Evolutionary conservation across 2,888 invertebrate genomes (phyloP), one percentile per base, ranked within the genome.

Genomic region (Mesorhabditis spiculigera): DNA sequence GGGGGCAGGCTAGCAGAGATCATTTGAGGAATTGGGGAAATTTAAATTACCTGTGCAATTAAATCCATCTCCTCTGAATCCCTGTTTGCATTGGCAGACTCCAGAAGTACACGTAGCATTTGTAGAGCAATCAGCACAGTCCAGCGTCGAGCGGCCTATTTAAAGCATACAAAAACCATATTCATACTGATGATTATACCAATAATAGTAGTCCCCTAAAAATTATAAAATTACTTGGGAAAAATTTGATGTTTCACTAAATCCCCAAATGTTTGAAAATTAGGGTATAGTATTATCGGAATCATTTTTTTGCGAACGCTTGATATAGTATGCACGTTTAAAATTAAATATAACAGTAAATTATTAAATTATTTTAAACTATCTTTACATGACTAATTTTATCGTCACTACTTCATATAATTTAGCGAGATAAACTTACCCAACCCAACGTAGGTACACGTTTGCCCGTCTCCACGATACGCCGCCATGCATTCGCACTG

Each of bases 21-120:
- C n/a, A 50, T 50, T n/a, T 13, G n/a, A 10, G 8, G 58, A n/a
- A n/a, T 50, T 10, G 8, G n/a, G 58, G 1, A 43, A 10, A 43
- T 28, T n/a, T 5, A 16, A 45, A 58, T 0, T 16, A 82, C 82
- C 83, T 65, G 81, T 77, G 66, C 82, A 84, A 65, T 81, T 80
- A 71, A 80, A 81, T 28, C 84, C 84, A 73, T 84, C 82, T 42
- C 84, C 84, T 66, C 69, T 68, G 71, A 79, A 81, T 44, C 84
- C 84, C 45, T 79, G 70, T 58, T 79, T 78, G 67, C 84, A 84
- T 68, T 83, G 81, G 67, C 84, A 84, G 6, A 82, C 76, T 41
- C 81, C 83, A 13, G 69, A 75, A 1, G 67, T 70, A 61, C 84
- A 84, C 5, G 76, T 74, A 8, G 84, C 79, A 58, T 79, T 63